Evolutionary conservation across 2,888 invertebrate species (phyloP).

Genomic region (Micoletzkya japonica): DNA sequence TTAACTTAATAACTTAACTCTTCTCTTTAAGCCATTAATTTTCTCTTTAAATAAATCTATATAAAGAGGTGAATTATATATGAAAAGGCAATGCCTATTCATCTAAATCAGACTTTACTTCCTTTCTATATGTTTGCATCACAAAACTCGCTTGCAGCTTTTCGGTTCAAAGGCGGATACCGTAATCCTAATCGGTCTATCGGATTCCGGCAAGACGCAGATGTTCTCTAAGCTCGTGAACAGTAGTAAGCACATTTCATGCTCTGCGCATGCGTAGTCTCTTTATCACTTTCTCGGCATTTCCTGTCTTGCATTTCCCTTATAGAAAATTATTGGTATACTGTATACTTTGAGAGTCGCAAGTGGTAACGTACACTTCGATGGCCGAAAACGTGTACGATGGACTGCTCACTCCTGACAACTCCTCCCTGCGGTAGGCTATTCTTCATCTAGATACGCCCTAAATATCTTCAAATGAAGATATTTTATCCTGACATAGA

Average conservation of each 20-base stretch:
- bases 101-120: not conserved
- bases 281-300: not conserved
- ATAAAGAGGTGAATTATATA: not conserved
- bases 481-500: constrained; percentile 65
- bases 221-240: constrained; percentile 78
- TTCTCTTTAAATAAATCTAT: not conserved
- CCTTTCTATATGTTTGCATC: too few species aligned
- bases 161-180: constrained; percentile 43
- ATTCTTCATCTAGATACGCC: not conserved
- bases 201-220: constrained; percentile 87
- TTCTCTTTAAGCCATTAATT: not conserved
- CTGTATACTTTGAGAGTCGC: constrained; percentile 39
- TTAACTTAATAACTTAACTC: not conserved
- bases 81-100: not conserved
- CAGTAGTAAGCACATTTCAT: constrained; percentile 34
- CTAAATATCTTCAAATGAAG: too few species aligned
- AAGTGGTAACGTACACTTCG: constrained; percentile 78
- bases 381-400: constrained; percentile 82
- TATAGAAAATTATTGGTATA: not conserved
- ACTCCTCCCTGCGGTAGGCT: constrained; percentile 9
- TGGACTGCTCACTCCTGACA: constrained; percentile 27
- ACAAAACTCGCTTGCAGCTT: constrained; percentile 10
- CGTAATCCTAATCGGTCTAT: constrained; percentile 80
- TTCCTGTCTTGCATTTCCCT: not conserved
- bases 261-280: not conserved